phyloP scores from a whole-genome alignment of 2,113 vertebrate genomes.

The Anolis sagrei region DNA sequence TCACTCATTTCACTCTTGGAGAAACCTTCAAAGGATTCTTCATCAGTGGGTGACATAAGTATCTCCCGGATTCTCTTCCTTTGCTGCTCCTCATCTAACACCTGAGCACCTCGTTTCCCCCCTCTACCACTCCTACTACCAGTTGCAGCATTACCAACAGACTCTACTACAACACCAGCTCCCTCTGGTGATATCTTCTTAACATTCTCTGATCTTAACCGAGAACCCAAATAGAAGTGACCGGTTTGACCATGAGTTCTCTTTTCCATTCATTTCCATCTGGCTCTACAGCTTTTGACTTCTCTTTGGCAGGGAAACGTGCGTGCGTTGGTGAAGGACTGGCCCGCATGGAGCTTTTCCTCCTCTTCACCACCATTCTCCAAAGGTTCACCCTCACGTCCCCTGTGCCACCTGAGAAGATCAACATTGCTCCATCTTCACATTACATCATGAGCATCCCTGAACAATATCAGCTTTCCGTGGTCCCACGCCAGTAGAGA shows the following conservation, averaged over 20 bases:
- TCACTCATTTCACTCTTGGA: too few species aligned
- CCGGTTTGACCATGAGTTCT: too few species aligned
- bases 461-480: conserved; percentile 47
- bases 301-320: conserved; percentile 55
- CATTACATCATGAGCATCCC: conserved; percentile 60
- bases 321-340: conserved; percentile 59
- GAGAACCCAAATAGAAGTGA: too few species aligned
- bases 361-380: conserved; percentile 58
- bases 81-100: too few species aligned
- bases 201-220: not conserved
- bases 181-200: not conserved
- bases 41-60: too few species aligned
- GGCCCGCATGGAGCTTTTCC: not conserved
- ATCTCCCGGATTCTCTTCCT: too few species aligned
- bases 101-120: too few species aligned
- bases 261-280: not conserved
- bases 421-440: conserved; percentile 47
- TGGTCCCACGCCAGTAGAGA: conserved; percentile 37
- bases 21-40: too few species aligned
- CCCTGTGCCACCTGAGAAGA: conserved; percentile 29
- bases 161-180: too few species aligned
- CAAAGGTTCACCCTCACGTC: conserved; percentile 66
- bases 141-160: too few species aligned
- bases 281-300: not conserved
- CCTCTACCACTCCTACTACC: too few species aligned